Conservation (phyloP, 2,888 invertebrate species). For the Halictus ligatus region DNA sequence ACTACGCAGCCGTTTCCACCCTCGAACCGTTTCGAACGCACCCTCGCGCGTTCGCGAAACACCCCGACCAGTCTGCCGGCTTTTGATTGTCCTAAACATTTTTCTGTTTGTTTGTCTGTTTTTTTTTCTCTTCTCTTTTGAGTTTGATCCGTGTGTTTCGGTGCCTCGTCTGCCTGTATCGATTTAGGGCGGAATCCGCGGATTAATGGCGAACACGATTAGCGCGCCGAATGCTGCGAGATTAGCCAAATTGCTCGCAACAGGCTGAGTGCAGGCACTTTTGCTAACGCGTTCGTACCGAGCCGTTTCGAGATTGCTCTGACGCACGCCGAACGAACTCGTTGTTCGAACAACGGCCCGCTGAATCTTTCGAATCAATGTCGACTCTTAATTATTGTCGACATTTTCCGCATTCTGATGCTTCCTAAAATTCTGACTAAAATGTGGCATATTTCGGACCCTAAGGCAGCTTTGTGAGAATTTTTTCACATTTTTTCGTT, state of each 20-base stretch:
- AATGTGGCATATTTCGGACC: too few relatives aligned
- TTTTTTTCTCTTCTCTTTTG: background rate
- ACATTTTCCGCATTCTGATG: too few relatives aligned
- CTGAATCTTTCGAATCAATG: too few relatives aligned
- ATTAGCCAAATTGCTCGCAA: background rate
- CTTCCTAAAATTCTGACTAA: too few relatives aligned
- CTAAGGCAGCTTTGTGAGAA: too few relatives aligned
- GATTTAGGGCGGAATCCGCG: background rate
- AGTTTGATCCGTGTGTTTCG: too few relatives aligned
- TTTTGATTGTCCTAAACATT: background rate
- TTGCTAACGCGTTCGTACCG: background rate
- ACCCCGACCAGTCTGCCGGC: background rate
- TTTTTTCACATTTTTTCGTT: too few relatives aligned
- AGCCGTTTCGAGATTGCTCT: too few relatives aligned
- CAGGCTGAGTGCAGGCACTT: background rate
- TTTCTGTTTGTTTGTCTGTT: background rate
- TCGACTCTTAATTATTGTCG: too few relatives aligned
- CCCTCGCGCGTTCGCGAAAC: constrained; percentile 54
- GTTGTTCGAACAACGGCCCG: too few relatives aligned
- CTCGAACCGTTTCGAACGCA: constrained; percentile 39
- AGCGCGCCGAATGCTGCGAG: background rate
- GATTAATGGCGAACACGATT: background rate
- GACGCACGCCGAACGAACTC: too few relatives aligned
- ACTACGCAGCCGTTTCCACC: constrained; percentile 55
- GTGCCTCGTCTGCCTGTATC: too few relatives aligned